Conservation (phyloP, 1,140 invertebrate genomes). For the Thaumatotibia leucotreta region DNA sequence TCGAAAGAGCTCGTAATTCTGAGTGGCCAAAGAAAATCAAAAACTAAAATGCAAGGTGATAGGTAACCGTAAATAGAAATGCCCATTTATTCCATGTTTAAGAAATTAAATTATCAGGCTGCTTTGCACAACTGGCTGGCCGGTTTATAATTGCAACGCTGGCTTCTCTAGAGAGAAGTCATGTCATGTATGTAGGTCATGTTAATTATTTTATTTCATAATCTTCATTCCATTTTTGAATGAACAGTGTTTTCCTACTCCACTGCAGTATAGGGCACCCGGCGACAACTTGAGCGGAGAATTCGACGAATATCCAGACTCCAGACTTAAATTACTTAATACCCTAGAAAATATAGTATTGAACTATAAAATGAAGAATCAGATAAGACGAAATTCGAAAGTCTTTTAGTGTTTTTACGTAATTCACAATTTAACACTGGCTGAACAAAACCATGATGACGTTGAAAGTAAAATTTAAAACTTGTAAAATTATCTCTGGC, state of each 20-base stretch:
- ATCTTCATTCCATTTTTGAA: slow-evolving; percentile 30
- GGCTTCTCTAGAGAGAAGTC: not conserved
- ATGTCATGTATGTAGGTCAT: not conserved
- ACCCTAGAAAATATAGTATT: slow-evolving; percentile 28
- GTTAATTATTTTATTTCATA: slow-evolving; percentile 1
- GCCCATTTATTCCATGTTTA: no score
- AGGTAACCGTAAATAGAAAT: no score
- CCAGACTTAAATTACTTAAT: slow-evolving; percentile 29
- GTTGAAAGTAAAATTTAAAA: not conserved
- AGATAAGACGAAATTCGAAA: no score
- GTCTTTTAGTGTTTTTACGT: no score
- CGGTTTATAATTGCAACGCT: not conserved
- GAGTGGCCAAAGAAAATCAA: no score
- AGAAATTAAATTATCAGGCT: no score
- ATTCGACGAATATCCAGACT: slow-evolving; percentile 46
- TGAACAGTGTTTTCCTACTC: slow-evolving; percentile 31
- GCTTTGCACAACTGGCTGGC: no score
- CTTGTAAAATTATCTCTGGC: no score
- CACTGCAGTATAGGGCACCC: slow-evolving; percentile 38
- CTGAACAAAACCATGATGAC: no score
- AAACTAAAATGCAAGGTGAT: no score
- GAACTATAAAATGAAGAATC: not conserved
- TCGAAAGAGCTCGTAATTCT: no score
- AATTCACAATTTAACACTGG: no score
- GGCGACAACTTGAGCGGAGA: slow-evolving; percentile 19